These are phyloP conservation scores for Mormyrops boulengeri DNA, from an alignment of 2,797 vertebrate genomes.

Conservation along the genomic window DNA sequence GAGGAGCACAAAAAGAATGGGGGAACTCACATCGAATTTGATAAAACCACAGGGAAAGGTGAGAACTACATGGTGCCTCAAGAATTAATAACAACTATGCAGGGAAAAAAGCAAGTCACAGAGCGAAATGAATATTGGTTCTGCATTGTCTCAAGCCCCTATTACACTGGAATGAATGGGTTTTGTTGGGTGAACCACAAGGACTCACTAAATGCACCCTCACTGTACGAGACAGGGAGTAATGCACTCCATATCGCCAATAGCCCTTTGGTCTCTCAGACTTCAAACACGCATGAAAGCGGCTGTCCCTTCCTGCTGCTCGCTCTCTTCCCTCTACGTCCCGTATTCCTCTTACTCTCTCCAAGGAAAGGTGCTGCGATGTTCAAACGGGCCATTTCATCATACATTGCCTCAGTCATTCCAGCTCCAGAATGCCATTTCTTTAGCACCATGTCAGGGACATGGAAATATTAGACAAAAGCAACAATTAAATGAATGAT, in stretches of 20 bases:
- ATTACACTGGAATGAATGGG: constrained; percentile 13
- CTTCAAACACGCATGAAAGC: constrained; percentile 27
- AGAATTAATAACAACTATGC: not conserved
- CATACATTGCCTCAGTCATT: constrained; percentile 42
- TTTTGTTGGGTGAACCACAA: constrained; percentile 2
- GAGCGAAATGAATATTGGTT: not conserved
- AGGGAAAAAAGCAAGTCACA: not conserved
- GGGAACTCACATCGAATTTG: not conserved
- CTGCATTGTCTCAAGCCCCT: not conserved
- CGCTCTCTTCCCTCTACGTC: constrained; percentile 4
- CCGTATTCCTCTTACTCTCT: not conserved
- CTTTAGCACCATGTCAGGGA: constrained; percentile 54
- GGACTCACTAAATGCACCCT: constrained; percentile 1
- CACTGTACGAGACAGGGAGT: not conserved
- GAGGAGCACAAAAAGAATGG: not conserved
- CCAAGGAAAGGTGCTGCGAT: not conserved
- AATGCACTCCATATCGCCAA: not conserved
- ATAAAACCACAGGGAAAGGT: not conserved
- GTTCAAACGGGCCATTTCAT: constrained; percentile 12
- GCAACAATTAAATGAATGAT: constrained; percentile 30
- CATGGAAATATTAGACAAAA: constrained; percentile 34
- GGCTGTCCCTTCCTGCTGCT: not conserved
- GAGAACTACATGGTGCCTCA: not conserved
- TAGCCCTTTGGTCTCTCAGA: constrained; percentile 25
- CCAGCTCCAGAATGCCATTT: constrained; percentile 58